Evolutionary conservation across 92 coral and sea anemone species (phyloP).

Genomic region (Phymanthus crucifer): DNA sequence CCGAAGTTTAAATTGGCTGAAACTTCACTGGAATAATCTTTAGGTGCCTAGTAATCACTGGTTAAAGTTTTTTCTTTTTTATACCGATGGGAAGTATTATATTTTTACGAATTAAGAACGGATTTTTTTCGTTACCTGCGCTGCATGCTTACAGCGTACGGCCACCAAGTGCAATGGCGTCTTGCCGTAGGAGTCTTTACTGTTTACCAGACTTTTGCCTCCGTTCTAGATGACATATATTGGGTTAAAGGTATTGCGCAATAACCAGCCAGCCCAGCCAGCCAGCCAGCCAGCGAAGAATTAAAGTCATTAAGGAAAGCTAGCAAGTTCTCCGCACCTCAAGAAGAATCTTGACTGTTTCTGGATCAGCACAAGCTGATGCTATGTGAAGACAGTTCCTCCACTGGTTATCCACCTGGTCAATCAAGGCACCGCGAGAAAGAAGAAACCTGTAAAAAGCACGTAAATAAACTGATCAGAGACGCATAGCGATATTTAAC

Average conservation of each 20-base stretch:
- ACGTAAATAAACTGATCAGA: neutral
- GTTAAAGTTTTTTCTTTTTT: no score
- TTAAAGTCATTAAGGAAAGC: neutral
- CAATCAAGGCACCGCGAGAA: conserved; percentile 60
- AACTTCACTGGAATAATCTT: no score
- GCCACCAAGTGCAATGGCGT: conserved; percentile 58
- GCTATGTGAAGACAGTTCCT: conserved; percentile 73
- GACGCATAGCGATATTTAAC: neutral
- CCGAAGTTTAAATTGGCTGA: no score
- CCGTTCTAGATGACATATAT: conserved; percentile 47
- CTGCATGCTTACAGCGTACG: conserved; percentile 29
- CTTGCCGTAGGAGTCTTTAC: conserved; percentile 52
- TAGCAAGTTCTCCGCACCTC: conserved; percentile 41
- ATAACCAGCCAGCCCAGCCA: neutral
- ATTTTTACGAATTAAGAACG: no score
- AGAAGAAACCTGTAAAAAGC: conserved; percentile 48
- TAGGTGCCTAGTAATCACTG: no score
- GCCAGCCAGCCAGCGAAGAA: neutral
- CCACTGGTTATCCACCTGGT: conserved; percentile 51
- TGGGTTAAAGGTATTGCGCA: neutral
- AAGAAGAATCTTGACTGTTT: conserved; percentile 53
- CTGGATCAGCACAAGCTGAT: conserved; percentile 55
- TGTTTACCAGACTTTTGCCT: conserved; percentile 42
- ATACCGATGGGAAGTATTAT: no score
- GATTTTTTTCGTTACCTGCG: no score